phyloP scores from a whole-genome alignment of 2,888 invertebrate genomes.

The Aethes cnicana region DNA sequence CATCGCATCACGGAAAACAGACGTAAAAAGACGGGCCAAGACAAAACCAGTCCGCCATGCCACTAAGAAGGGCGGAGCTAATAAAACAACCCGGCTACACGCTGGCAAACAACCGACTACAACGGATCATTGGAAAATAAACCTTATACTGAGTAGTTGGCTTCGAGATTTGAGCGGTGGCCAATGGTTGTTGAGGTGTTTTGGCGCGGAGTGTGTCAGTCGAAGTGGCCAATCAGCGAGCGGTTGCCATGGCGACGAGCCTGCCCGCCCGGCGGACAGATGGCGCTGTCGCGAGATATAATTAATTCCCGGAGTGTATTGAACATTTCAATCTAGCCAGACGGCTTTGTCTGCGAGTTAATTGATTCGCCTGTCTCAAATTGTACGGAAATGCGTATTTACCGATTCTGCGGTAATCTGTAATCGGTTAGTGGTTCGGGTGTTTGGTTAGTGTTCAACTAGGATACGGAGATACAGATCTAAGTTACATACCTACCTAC shows the following conservation, averaged over 20 bases:
- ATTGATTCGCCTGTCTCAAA: conserved; percentile 29
- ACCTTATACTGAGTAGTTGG: conserved; percentile 46
- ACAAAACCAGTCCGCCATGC: conserved; percentile 70
- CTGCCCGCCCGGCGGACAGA: conserved; percentile 53
- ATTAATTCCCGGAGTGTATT: conserved; percentile 30
- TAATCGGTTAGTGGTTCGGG: conserved; percentile 31
- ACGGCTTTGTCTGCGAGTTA: conserved; percentile 30
- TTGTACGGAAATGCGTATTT: conserved; percentile 24
- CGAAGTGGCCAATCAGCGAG: conserved; percentile 76
- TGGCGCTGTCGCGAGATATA: conserved; percentile 53
- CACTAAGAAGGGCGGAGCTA: conserved; percentile 74
- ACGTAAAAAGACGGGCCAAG: conserved; percentile 67
- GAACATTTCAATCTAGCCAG: conserved; percentile 30
- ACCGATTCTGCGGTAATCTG: conserved; percentile 20
- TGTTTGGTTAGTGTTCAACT: conserved; percentile 17
- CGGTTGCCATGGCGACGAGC: conserved; percentile 73
- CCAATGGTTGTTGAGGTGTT: conserved; percentile 51
- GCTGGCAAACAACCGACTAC: conserved; percentile 40
- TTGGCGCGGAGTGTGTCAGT: conserved; percentile 37
- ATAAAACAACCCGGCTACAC: conserved; percentile 50
- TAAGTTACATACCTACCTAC: conserved; percentile 19
- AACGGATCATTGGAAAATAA: conserved; percentile 45
- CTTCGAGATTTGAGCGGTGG: conserved; percentile 53
- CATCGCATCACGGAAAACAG: conserved; percentile 48
- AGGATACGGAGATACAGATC: no score